phyloP scores from a whole-genome alignment of 2,888 invertebrate genomes.

The Empis livida region DNA sequence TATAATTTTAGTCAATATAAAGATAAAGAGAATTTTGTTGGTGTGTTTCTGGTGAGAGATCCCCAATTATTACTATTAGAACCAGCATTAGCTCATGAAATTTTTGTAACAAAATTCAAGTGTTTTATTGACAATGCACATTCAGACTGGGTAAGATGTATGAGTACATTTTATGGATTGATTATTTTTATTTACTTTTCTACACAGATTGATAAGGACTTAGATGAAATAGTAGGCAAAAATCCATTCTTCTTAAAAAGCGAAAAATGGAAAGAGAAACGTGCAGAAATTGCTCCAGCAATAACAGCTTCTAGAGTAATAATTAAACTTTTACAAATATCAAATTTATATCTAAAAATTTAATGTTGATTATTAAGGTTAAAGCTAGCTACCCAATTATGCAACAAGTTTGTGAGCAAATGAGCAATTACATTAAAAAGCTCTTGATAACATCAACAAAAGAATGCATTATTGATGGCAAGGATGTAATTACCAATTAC shows the following conservation, averaged over 20 bases:
- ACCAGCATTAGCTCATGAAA: neutral
- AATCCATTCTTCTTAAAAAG: slow-evolving; percentile 39
- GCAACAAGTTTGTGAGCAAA: slow-evolving; percentile 30
- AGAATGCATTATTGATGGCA: slow-evolving; percentile 30
- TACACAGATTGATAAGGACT: slow-evolving; percentile 26
- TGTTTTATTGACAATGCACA: neutral
- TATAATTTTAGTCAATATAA: neutral
- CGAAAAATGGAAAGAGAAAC: slow-evolving; percentile 37
- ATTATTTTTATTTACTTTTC: neutral
- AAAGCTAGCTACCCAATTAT: slow-evolving; percentile 40
- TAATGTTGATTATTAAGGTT: slow-evolving; percentile 17
- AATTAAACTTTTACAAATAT: neutral
- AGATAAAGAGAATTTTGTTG: neutral
- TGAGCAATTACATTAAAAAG: slow-evolving; percentile 33
- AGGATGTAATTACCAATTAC: slow-evolving; percentile 23
- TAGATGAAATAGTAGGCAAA: slow-evolving; percentile 36
- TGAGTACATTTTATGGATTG: neutral
- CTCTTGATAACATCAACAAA: slow-evolving; percentile 10
- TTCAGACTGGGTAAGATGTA: neutral
- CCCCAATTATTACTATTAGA: neutral
- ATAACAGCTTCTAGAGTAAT: slow-evolving; percentile 38
- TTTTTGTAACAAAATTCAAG: neutral
- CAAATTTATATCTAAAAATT: too few species aligned
- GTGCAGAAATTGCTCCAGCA: slow-evolving; percentile 38
- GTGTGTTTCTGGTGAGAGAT: neutral